Evolutionary conservation across 2,797 vertebrate genomes (phyloP), one percentile per base, ranked within the genome.

Genomic region (Coccyzus lansbergi): DNA sequence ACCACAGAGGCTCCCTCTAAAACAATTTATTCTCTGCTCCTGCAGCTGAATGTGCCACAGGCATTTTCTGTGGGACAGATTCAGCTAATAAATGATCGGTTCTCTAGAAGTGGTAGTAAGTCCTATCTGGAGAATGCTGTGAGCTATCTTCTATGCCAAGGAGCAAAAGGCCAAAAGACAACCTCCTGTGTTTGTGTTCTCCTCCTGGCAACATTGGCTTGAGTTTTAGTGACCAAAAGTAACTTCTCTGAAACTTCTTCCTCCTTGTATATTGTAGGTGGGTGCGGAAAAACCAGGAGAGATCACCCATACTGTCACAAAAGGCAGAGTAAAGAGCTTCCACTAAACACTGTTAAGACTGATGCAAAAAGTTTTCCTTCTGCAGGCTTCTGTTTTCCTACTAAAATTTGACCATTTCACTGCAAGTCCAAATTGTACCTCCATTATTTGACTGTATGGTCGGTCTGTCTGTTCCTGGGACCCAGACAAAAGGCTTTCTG

Each of bases 11-110:
- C 86, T 91, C 62, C 24, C 42, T 86, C 91, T 93, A 67, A 93
- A 95, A 67, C 82, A 69, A 76, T 93, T 91, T 86, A 70, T 92
- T 95, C 55, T 69, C 74, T 34, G 51, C 82, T 95, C 59, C 85
- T 70, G 55, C 82, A 88, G 93, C 52, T 81, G 63, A 72, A 79
- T 44, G 51, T 72, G 76, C 93, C 68, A 52, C 38, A 36, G 59
- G 82, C 89, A 16, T 86, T 87, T 91, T 93, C 44, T 86, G 48
- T 33, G 58, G 33, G 42, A 74, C 51, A 34, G 72, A 75, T 62
- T 77, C 76, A 62, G 60, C 38, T 87, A 88, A 48, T 26, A 90
- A 49, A 38, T 1, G 3, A 20, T 25, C 7, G 2, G 49, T 53
- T 77, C 56, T 18, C 62, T 81, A 59, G 89, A 77, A 72, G 67